Base-by-base conservation (phyloP, 2,113 vertebrate species). In the Coptodon bakossiorum region DNA sequence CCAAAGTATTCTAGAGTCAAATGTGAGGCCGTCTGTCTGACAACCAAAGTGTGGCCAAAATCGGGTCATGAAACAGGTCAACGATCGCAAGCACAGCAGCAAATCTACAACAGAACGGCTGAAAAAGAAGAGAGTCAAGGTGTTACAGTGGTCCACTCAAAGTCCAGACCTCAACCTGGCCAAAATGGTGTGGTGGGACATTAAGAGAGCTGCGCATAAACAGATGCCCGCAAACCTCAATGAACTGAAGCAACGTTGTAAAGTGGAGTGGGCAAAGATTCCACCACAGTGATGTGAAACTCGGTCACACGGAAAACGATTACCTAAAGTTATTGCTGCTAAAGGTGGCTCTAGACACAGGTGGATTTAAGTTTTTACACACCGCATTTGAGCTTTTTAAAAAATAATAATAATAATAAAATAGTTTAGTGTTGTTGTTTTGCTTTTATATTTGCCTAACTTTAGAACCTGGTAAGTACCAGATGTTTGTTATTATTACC, bases 181-280 rank as follows among this genome's bases (percentile, higher is more conserved):
- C 11, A 13, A 0, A 0, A 40, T 14, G 34, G 19, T 22, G 34
- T 9, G 36, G 11, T 0, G 22, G 11, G 63, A 66, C 34, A 11
- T 68, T 40, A 22, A 40, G 19, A 68, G 36, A 14, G 1, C 63
- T 68, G 1, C 19, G 0, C n/a, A 9, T 40, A 68, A 68, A 40
- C 19, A 40, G 1, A 40, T 40, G 11, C 63, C 61, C 1, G 4
- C 63, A 68, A 71, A 43, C 66, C n/a, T 43, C 38, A 43, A 43
- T 71, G 38, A 71, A 71, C 7, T 71, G 38, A 43, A 43, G 38
- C 38, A 43, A 43, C 2, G 1, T 3, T 43, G 36, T 24, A 71
- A 71, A 71, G 36, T 6, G 9, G 1, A 71, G 66, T 43, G n/a
- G 66, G 38, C 66, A 24, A 43, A 43, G n/a, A 43, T 71, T 43